phyloP scores from a whole-genome alignment of 2,888 invertebrate species.

The Magallana nippona region DNA sequence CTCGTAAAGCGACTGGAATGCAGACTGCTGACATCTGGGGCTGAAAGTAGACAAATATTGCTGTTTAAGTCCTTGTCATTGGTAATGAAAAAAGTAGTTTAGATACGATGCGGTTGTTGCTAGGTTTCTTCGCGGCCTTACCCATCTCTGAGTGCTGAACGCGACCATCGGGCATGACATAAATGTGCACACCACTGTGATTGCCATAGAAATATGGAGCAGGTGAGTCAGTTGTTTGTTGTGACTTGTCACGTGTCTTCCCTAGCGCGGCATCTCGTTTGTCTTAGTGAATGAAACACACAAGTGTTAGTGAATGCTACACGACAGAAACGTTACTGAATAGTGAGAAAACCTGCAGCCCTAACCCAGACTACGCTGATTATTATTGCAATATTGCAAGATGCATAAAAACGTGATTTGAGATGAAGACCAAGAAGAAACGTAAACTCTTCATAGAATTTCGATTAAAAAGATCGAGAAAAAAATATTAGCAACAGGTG shows the following conservation, averaged over 20 bases:
- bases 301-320: slow-evolving; percentile 15
- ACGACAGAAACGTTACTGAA: neutral
- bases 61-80: neutral
- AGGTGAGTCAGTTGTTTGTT: slow-evolving; percentile 38
- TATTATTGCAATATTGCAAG: no score
- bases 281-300: slow-evolving; percentile 36
- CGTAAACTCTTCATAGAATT: neutral
- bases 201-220: slow-evolving; percentile 39
- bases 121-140: slow-evolving; percentile 15
- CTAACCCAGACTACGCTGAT: no score
- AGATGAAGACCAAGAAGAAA: no score
- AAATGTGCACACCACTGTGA: slow-evolving; percentile 51
- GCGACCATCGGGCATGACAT: slow-evolving; percentile 49
- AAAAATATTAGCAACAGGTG: neutral
- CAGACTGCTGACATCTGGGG: slow-evolving; percentile 36
- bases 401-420: no score
- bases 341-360: slow-evolving; percentile 11
- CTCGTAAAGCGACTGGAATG: slow-evolving; percentile 27
- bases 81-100: no score
- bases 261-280: slow-evolving; percentile 34
- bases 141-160: slow-evolving; percentile 47
- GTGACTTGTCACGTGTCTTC: slow-evolving; percentile 37
- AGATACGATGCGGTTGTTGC: no score
- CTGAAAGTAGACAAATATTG: neutral
- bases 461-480: neutral